Evolutionary conservation across 2,113 vertebrate genomes (phyloP).

Genomic region (Narcine bancroftii): DNA sequence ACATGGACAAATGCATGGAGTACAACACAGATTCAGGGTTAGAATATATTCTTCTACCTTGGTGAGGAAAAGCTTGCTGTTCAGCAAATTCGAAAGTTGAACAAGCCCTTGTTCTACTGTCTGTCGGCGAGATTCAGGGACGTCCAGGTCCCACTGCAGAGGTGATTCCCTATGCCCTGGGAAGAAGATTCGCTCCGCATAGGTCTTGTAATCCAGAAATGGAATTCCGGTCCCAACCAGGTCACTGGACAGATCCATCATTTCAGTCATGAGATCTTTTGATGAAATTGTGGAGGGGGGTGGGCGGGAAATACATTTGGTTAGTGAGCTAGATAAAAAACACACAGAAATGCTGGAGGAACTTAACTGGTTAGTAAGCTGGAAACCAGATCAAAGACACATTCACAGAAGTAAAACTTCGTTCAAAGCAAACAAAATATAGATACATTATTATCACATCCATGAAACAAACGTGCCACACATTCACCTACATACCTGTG

Average conservation of each 20-base stretch:
- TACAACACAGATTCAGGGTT: background rate
- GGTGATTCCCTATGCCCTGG: slow-evolving; percentile 89
- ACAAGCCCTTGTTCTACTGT: slow-evolving; percentile 93
- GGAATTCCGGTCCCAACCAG: slow-evolving; percentile 90
- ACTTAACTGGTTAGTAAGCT: background rate
- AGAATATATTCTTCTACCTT: slow-evolving; percentile 64
- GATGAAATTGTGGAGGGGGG: background rate
- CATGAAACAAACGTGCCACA: background rate
- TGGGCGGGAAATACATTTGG: background rate
- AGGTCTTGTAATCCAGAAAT: slow-evolving; percentile 90
- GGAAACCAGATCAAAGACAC: too few species aligned
- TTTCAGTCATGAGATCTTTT: slow-evolving; percentile 95
- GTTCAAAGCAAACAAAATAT: background rate
- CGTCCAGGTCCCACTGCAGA: slow-evolving; percentile 78
- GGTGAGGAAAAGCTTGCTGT: slow-evolving; percentile 97
- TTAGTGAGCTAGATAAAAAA: background rate
- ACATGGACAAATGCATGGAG: background rate
- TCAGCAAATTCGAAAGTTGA: slow-evolving; percentile 93
- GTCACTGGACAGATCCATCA: slow-evolving; percentile 97
- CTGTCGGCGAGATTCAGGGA: slow-evolving; percentile 81
- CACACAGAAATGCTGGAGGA: too few species aligned
- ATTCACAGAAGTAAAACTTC: background rate
- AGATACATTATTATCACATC: background rate
- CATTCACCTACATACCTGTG: slow-evolving; percentile 64
- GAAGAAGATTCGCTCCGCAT: slow-evolving; percentile 93